Conservation (phyloP, 2,113 vertebrate species). For the Manacus vitellinus region DNA sequence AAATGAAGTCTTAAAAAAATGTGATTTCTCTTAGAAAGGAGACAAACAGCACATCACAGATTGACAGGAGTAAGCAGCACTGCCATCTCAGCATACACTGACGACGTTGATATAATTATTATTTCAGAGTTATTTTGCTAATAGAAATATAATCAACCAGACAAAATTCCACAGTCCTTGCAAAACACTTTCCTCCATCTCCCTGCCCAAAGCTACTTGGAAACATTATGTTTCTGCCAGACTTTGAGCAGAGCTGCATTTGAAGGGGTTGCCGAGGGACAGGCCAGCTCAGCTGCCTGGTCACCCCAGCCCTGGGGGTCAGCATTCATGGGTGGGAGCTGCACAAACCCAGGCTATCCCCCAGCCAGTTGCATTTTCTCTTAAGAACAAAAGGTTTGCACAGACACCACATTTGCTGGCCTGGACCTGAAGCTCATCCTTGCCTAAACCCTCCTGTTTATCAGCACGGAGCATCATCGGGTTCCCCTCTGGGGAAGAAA, state of each 20-base stretch:
- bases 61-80: neutral
- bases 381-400: neutral
- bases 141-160: neutral
- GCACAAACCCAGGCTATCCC: neutral
- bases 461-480: rapidly evolving
- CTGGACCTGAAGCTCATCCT: neutral
- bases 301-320: neutral
- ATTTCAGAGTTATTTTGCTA: neutral
- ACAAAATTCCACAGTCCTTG: neutral
- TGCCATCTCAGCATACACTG: neutral
- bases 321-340: neutral
- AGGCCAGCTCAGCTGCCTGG: neutral
- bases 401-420: neutral
- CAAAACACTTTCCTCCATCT: neutral
- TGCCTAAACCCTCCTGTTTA: neutral
- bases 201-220: neutral
- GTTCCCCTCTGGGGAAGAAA: neutral
- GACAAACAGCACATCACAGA: neutral
- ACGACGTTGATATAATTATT: neutral
- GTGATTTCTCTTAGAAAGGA: neutral
- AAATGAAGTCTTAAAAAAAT: neutral
- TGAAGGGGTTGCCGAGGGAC: neutral
- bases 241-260: neutral
- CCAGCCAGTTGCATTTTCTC: neutral
- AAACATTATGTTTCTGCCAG: rapidly evolving